A percentile compares a stretch with the other conserved stretches of the same genome.
These are phyloP conservation scores for Centrocercus urophasianus DNA, from an alignment of 2,113 vertebrate species.

Conservation along the genomic window DNA sequence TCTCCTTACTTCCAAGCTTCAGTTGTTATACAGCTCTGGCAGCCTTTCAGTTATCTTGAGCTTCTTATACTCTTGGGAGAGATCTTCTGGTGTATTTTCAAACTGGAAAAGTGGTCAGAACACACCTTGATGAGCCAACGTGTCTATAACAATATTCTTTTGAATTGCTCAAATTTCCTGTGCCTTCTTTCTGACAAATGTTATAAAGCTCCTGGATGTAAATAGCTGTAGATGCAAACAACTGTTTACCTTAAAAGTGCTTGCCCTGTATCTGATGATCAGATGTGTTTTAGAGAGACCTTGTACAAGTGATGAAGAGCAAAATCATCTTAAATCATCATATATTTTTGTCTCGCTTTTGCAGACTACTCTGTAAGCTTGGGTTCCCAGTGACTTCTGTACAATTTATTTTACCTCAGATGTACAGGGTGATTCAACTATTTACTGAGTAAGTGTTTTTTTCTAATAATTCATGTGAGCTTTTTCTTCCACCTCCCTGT, in stretches of 20 bases:
- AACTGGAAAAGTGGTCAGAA: not conserved
- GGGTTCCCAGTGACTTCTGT: not conserved
- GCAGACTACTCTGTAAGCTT: not conserved
- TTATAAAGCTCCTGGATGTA: not conserved
- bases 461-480: not conserved
- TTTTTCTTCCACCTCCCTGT: not conserved
- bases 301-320: fast-evolving
- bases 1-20: not conserved
- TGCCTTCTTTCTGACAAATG: not conserved
- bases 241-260: not conserved
- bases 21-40: not conserved
- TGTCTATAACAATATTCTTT: not conserved
- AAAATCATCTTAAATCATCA: not conserved
- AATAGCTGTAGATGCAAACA: not conserved
- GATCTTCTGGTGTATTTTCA: not conserved
- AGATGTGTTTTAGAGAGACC: not conserved
- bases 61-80: not conserved
- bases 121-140: not conserved
- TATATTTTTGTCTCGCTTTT: not conserved
- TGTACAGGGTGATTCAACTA: not conserved
- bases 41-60: not conserved
- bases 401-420: not conserved
- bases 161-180: not conserved
- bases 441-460: not conserved
- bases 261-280: not conserved